Conservation (phyloP, 2,797 vertebrate genomes). For the Echiichthys vipera region DNA sequence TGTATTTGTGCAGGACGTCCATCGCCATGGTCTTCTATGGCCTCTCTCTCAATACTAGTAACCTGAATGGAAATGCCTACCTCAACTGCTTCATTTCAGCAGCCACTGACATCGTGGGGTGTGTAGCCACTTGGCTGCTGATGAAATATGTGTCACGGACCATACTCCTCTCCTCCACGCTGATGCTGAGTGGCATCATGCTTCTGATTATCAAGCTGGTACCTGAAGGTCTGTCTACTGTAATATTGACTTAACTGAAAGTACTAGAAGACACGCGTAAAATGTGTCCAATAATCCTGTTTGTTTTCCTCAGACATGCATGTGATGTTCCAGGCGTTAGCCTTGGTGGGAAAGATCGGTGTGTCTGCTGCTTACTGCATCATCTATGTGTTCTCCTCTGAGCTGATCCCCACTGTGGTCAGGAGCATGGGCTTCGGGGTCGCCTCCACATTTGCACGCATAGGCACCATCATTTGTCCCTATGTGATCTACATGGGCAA, state of each 20-base stretch:
- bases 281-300: not conserved
- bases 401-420: constrained; percentile 88
- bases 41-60: constrained; percentile 71
- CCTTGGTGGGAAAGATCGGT: constrained; percentile 87
- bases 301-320: constrained; percentile 74
- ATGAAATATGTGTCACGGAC: constrained; percentile 44
- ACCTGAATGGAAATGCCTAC: constrained; percentile 71
- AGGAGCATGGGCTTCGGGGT: constrained; percentile 89
- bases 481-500: constrained; percentile 89
- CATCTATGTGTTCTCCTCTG: constrained; percentile 84
- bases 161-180: constrained; percentile 37
- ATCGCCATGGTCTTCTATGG: constrained; percentile 62
- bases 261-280: not conserved
- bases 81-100: constrained; percentile 75
- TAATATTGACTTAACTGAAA: not conserved
- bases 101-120: constrained; percentile 49
- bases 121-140: constrained; percentile 52
- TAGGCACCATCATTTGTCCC: constrained; percentile 86
- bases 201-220: constrained; percentile 65
- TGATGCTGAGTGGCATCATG: constrained; percentile 59
- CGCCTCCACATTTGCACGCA: constrained; percentile 82
- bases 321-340: constrained; percentile 77
- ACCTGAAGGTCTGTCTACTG: constrained; percentile 57
- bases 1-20: constrained; percentile 41
- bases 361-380: constrained; percentile 84